phyloP scores from a whole-genome alignment of 2,888 invertebrate genomes.

The Theodoxus fluviatilis region DNA sequence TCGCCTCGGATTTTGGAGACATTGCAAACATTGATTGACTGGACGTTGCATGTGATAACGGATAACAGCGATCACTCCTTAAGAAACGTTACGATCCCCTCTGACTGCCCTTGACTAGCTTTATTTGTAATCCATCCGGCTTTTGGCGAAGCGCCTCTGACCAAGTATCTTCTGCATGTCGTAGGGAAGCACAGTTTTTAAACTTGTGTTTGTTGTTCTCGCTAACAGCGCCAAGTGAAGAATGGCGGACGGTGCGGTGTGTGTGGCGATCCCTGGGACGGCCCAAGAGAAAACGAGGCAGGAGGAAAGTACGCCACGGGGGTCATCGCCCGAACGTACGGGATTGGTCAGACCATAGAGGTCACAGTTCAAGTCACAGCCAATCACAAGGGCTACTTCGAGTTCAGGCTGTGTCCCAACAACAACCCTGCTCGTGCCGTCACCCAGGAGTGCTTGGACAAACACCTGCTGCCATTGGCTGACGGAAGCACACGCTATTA shows the following conservation, averaged over 20 bases:
- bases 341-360: conserved; percentile 29
- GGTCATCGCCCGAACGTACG: conserved; percentile 31
- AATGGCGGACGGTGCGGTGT: conserved; percentile 83
- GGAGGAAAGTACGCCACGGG: conserved; percentile 47
- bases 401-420: conserved; percentile 34
- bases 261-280: conserved; percentile 82
- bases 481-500: conserved; percentile 26
- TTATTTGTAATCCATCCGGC: no score
- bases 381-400: conserved; percentile 36
- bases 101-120: no score
- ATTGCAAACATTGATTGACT: no score
- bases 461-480: conserved; percentile 26
- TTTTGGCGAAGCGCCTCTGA: no score
- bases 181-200: no score
- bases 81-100: no score
- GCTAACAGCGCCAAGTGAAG: no score
- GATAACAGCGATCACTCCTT: no score
- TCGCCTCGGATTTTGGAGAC: no score
- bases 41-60: no score
- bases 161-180: no score
- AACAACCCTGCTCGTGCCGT: conserved; percentile 30
- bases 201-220: no score
- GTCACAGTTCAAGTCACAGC: conserved; percentile 35
- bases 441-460: conserved; percentile 33
- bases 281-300: conserved; percentile 50